Percentiles rank a stretch among this genome's conserved stretches.
phyloP scores from a whole-genome alignment of 2,113 vertebrate species.

The Terrapene triunguis region DNA sequence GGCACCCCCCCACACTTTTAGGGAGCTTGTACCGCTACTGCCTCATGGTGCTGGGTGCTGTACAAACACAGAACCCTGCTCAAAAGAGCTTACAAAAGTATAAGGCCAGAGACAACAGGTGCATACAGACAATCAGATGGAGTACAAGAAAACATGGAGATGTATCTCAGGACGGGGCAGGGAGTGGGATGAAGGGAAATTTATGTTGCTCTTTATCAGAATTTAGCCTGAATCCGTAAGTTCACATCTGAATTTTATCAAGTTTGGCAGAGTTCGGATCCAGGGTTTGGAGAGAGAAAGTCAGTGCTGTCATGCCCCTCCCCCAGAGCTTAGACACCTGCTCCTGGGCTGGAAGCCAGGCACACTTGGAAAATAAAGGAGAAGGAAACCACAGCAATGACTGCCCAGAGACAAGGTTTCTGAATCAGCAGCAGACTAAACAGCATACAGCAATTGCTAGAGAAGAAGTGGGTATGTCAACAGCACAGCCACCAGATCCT shows the following conservation, averaged over 20 bases:
- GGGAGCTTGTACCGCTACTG: too few relatives aligned
- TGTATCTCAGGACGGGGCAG: neutral
- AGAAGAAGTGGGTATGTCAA: slow-evolving; percentile 42
- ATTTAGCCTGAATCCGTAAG: neutral
- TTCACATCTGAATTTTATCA: neutral
- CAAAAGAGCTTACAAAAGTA: neutral
- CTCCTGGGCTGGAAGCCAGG: neutral
- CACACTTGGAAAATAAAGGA: neutral
- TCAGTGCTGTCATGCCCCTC: neutral
- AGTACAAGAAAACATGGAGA: neutral
- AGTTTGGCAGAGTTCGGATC: neutral
- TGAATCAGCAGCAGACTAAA: neutral
- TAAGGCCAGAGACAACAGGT: neutral
- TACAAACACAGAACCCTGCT: neutral
- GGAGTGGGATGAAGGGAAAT: neutral
- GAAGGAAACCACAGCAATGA: neutral
- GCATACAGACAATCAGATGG: neutral
- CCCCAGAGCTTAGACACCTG: neutral
- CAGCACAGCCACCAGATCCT: slow-evolving; percentile 65
- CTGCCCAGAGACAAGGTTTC: neutral
- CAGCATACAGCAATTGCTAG: neutral
- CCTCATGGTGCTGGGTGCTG: neutral
- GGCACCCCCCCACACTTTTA: too few relatives aligned
- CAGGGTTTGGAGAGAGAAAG: neutral
- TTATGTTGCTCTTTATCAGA: neutral